These are phyloP conservation scores for Psilanteris sp. DNA, from an alignment of 1,140 invertebrate species.

Conservation along the genomic window DNA sequence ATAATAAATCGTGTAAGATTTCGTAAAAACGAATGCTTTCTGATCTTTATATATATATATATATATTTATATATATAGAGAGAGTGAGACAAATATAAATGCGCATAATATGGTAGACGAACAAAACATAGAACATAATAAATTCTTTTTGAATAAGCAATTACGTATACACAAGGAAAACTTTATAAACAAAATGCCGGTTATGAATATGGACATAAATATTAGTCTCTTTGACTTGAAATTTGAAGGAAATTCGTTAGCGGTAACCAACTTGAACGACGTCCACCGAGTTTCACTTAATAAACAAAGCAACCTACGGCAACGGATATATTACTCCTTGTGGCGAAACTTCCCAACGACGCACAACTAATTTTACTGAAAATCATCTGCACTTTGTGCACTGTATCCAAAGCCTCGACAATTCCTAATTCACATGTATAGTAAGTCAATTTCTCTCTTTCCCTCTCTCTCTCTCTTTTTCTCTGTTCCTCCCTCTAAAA, in stretches of 20 bases:
- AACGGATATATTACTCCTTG: constrained; percentile 44
- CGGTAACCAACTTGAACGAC: constrained; percentile 24
- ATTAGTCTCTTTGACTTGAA: constrained; percentile 35
- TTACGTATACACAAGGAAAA: constrained; percentile 30
- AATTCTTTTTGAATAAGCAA: constrained; percentile 33
- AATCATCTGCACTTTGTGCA: constrained; percentile 30
- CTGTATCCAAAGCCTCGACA: constrained; percentile 25
- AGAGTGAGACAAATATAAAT: too few species aligned
- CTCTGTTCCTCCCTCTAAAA: too few species aligned
- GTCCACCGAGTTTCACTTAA: constrained; percentile 40
- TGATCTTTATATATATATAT: too few species aligned
- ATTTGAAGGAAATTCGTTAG: constrained; percentile 35
- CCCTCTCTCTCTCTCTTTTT: too few species aligned
- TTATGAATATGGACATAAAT: constrained; percentile 44
- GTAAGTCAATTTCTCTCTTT: too few species aligned
- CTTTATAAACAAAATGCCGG: constrained; percentile 19
- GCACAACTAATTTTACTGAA: constrained; percentile 39
- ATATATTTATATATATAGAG: too few species aligned
- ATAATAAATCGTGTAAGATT: too few species aligned
- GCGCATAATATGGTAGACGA: too few species aligned
- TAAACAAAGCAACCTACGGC: constrained; percentile 44
- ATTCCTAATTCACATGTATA: constrained; percentile 34
- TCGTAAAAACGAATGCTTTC: too few species aligned
- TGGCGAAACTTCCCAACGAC: constrained; percentile 35
- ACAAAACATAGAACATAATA: constrained; percentile 23